Percentiles rank a stretch among this genome's conserved stretches.
These are phyloP conservation scores for Orussus abietinus DNA, from an alignment of 1,140 invertebrate species.

Conservation along the genomic window DNA sequence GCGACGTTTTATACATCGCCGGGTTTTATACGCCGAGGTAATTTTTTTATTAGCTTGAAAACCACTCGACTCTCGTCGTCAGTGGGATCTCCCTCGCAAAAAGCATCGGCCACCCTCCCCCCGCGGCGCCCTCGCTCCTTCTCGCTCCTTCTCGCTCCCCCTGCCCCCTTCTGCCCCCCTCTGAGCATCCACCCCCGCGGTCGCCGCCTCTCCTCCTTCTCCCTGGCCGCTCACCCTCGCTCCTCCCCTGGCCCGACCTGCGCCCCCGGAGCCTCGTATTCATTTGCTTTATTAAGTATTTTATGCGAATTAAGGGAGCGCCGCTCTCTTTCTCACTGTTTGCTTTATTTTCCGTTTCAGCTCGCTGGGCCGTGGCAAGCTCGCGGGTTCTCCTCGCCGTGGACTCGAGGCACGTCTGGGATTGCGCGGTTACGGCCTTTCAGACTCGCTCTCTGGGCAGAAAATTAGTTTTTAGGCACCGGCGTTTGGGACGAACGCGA, in stretches of 20 bases:
- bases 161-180: conserved; percentile 10
- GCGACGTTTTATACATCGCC: conserved; percentile 36
- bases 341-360: neutral
- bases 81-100: conserved; percentile 18
- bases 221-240: conserved; percentile 11
- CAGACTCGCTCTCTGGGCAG: too few relatives aligned
- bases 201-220: conserved; percentile 3
- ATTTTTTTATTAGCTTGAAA: conserved; percentile 50
- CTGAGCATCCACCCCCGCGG: conserved; percentile 12
- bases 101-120: conserved; percentile 1
- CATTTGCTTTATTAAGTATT: conserved; percentile 38
- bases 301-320: conserved; percentile 32
- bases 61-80: conserved; percentile 33
- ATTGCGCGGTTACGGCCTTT: too few relatives aligned
- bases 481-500: too few relatives aligned
- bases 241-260: conserved; percentile 8
- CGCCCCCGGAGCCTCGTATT: conserved; percentile 30
- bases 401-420: too few relatives aligned
- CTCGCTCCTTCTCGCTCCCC: conserved; percentile 2
- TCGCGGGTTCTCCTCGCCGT: too few relatives aligned
- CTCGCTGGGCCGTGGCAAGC: too few relatives aligned
- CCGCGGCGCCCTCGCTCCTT: conserved; percentile 8
- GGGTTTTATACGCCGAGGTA: conserved; percentile 38
- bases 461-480: too few relatives aligned
- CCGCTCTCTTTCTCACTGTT: conserved; percentile 10